phyloP scores from a whole-genome alignment of 1,140 invertebrate genomes.

The Euura saliciscinereae region DNA sequence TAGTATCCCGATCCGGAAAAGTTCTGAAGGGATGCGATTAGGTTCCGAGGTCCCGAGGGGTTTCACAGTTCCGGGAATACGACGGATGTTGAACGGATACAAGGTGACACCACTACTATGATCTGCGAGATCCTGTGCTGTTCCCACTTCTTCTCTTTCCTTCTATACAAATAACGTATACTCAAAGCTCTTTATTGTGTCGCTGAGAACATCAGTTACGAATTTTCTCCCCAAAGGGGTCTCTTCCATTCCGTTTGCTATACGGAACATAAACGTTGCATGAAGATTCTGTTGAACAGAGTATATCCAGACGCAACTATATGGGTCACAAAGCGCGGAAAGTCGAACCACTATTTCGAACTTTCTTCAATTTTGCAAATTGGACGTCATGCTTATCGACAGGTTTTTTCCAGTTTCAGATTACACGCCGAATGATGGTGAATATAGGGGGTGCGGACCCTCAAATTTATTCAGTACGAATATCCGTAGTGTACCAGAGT shows the following conservation, averaged over 20 bases:
- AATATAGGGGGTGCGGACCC: neutral
- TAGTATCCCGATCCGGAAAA: neutral
- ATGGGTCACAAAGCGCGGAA: no score
- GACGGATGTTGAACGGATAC: neutral
- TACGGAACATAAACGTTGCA: neutral
- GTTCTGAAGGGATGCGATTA: neutral
- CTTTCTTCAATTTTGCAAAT: no score
- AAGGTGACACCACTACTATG: neutral
- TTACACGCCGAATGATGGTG: neutral
- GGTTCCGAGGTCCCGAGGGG: neutral
- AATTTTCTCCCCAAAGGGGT: neutral
- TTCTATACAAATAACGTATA: neutral
- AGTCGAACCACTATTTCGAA: no score
- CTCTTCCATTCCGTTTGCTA: neutral
- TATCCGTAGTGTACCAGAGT: conserved; percentile 1
- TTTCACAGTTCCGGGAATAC: neutral
- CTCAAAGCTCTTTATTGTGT: neutral
- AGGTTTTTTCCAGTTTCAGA: neutral
- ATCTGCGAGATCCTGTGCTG: neutral
- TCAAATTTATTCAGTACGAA: neutral
- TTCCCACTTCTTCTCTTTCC: neutral
- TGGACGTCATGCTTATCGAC: neutral
- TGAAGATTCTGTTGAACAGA: no score
- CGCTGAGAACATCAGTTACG: neutral
- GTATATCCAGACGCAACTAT: no score